A percentile compares a stretch with the other conserved stretches of the same genome.
Conservation (phyloP, 2,888 invertebrate genomes). For the Ephialtes manifestator region DNA sequence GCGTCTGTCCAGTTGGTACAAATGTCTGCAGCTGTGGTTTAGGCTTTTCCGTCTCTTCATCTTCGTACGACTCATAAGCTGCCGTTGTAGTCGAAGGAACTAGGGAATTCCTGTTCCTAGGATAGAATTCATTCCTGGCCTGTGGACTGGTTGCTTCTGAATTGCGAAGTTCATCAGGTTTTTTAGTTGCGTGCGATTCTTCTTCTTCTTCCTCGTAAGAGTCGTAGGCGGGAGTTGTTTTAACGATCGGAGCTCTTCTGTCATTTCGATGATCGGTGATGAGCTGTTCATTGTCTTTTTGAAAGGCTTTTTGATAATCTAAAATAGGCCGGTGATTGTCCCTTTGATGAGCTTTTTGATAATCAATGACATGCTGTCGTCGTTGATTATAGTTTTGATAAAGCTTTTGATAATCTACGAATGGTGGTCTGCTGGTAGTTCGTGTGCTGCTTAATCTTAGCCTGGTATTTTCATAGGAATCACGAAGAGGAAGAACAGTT, state of each 20-base stretch:
- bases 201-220: constrained; percentile 2
- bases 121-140: not conserved
- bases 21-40: not conserved
- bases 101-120: not conserved
- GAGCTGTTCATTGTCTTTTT: not conserved
- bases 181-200: not conserved
- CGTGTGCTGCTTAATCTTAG: not conserved
- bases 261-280: not conserved
- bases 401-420: not conserved
- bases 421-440: not conserved
- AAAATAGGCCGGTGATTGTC: not conserved
- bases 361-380: not conserved
- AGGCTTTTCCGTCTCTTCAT: constrained; percentile 2
- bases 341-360: not conserved
- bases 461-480: constrained; percentile 22
- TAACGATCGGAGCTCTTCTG: not conserved
- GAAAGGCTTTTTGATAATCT: not conserved
- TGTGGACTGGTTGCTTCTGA: not conserved
- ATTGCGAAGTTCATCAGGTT: not conserved
- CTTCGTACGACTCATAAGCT: constrained; percentile 7
- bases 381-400: not conserved
- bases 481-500: not conserved
- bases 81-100: not conserved
- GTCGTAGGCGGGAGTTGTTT: constrained; percentile 17
- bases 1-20: not conserved